Base-by-base conservation (phyloP, 2,888 invertebrate genomes). In the Megaustenia siamemsis region DNA sequence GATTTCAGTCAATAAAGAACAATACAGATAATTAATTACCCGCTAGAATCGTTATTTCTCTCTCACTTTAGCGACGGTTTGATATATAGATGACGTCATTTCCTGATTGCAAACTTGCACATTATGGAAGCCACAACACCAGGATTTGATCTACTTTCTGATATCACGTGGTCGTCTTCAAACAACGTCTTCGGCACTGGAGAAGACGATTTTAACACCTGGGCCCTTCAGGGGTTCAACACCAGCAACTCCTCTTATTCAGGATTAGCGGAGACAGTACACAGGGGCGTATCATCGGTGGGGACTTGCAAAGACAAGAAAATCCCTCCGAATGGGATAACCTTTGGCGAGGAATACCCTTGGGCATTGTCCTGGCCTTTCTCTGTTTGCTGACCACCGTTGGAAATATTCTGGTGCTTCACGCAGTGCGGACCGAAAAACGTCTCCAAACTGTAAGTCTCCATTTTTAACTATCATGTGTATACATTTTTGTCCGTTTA, bases 361-460 rank as follows among this genome's bases (percentile, higher is more conserved):
- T 94, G 53, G 94, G 95, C n/a, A 87, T 94, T 24, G 90, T 93
- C 10, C 91, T 95, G 68, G 93, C 93, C 82, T 86, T 92, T 5
- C 90, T 95, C n/a, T 94, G 94, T 86, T 89, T 94, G 32, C 86
- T 94, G 66, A 95, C 95, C 24, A 92, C 94, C 71, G 91, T 94
- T 28, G 95, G 95, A 24, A 95, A 95, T 86, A 94, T 94, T 4
- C 93, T 95, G 92, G 95, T 95, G 6, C 92, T 95, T 24, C 94
- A 95, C 87, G 95, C 95, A 18, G 94, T 95, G 15, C 88, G 94
- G 24, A 95, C 95, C 0, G 95, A 95, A 87, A 93, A 94, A 76
- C 91, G 94, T 43, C 92, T 95, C 0, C 94, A 94, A 88, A 94
- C 94, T 89, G 95, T 95, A 89, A 92, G 94, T 90, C 63, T 18